phyloP scores from a whole-genome alignment of 2,888 invertebrate species.

The Stramonita haemastoma region DNA sequence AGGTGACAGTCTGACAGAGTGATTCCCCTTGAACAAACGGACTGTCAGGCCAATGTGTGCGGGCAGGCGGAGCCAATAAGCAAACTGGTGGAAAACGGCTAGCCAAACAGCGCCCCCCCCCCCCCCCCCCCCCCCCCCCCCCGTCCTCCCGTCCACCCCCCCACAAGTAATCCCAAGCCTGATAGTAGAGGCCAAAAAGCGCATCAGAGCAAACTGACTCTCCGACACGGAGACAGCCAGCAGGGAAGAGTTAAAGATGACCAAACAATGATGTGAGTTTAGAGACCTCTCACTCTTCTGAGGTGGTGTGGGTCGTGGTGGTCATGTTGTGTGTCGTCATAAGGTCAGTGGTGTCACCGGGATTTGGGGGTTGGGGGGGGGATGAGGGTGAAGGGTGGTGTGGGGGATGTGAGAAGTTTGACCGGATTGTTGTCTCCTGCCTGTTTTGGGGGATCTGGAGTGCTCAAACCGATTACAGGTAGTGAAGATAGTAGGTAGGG shows the following conservation, averaged over 20 bases:
- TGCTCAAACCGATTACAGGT: neutral
- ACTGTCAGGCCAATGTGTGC: slow-evolving; percentile 35
- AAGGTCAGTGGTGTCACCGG: neutral
- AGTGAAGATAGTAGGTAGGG: neutral
- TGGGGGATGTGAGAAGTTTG: neutral
- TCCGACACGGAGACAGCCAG: neutral
- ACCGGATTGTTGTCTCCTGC: too few species aligned
- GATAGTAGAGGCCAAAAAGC: neutral
- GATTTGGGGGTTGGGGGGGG: neutral
- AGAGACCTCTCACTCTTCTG: neutral
- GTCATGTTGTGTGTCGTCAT: neutral
- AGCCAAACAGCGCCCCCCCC: neutral
- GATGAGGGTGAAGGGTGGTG: neutral
- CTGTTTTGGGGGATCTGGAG: too few species aligned
- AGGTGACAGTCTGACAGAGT: slow-evolving; percentile 36
- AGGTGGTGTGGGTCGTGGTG: neutral
- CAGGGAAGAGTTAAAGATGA: neutral
- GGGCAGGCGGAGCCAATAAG: neutral
- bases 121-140: too few species aligned
- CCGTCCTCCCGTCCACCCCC: too few species aligned
- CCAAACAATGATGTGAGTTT: neutral
- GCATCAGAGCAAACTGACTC: slow-evolving; percentile 34
- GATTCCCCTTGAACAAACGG: slow-evolving; percentile 34
- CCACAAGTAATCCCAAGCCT: neutral
- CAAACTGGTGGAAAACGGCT: slow-evolving; percentile 12